Base-by-base conservation (phyloP, 2,888 invertebrate genomes). In the Trichacis sp. region DNA sequence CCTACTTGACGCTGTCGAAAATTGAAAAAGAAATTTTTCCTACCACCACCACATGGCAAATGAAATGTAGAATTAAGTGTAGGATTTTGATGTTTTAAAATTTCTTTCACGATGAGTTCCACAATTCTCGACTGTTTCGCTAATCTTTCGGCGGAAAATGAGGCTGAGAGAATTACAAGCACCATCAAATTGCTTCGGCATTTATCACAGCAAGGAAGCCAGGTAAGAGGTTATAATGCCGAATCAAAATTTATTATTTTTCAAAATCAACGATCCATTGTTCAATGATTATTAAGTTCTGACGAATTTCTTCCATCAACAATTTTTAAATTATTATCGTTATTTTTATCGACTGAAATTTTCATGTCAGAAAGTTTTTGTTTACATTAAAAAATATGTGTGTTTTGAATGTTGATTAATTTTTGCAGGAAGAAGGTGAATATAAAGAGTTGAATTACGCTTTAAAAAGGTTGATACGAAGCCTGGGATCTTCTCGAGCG, bases 401-500 rank as follows among this genome's bases (percentile, higher is more conserved):
- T n/a, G n/a, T n/a, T n/a, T n/a, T n/a, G n/a, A n/a, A n/a, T n/a
- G n/a, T n/a, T n/a, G n/a, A n/a, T n/a, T n/a, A 15, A 46, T 36
- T 51, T 58, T 81, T 86, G 61, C 76, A 90, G 92, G 87, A 86
- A 75, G 86, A 85, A 73, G 73, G 68, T 19, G 62, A 75, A 36
- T 73, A 71, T 49, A 87, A 88, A 78, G 92, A 93, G 78, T 70
- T 90, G 9, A 85, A 88, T 46, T 93, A 93, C 84, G 88, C 89
- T 0, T 77, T 94, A 30, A 89, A 88, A 67, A 87, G 93, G 71
- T 83, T 93, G 48, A 86, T 94, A 1, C 87, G 92, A 70, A 93
- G 93, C 64, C 85, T 93, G 64, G 92, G 92, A 29, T 90, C 93
- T 1, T 89, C 91, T 15, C 87, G 89, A 36, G 86, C 87, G 17